Evolutionary conservation across 1,140 invertebrate genomes (phyloP).

Genomic region (Drosophila truncata): DNA sequence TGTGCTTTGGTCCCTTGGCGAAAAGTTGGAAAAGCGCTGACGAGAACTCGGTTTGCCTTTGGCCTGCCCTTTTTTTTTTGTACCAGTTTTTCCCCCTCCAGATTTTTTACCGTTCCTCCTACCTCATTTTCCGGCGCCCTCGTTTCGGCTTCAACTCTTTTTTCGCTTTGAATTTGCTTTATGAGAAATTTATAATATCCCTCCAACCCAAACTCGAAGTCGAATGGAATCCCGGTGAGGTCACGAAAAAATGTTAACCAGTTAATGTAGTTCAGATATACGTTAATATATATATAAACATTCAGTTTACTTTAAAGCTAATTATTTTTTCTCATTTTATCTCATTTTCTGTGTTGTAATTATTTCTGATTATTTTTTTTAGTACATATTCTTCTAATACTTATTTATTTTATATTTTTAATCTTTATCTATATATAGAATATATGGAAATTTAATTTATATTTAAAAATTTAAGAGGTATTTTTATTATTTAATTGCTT

Average conservation of each 20-base stretch:
- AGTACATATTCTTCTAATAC: no score
- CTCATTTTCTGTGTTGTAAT: no score
- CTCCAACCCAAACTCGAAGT: constrained; percentile 13
- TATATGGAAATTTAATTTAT: no score
- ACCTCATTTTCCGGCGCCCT: constrained; percentile 8
- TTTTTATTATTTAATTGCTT: no score
- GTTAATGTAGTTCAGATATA: constrained; percentile 9
- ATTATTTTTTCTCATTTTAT: no score
- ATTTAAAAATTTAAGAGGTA: no score
- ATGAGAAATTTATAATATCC: constrained; percentile 38
- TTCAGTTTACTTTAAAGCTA: constrained; percentile 5
- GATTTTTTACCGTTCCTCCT: constrained; percentile 6
- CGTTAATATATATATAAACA: background rate
- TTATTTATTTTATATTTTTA: no score
- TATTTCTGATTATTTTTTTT: no score
- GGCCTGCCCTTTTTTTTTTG: constrained; percentile 20
- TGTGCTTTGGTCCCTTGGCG: constrained; percentile 32
- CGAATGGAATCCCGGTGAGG: constrained; percentile 20
- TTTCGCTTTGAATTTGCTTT: constrained; percentile 45
- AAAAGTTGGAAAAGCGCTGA: constrained; percentile 63
- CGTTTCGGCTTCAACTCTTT: constrained; percentile 42
- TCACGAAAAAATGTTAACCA: constrained; percentile 16
- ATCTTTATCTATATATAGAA: no score
- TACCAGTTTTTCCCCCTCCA: background rate
- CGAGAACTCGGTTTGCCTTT: constrained; percentile 50